Evolutionary conservation across 2,113 vertebrate species (phyloP).

Genomic region (Xenopus borealis): DNA sequence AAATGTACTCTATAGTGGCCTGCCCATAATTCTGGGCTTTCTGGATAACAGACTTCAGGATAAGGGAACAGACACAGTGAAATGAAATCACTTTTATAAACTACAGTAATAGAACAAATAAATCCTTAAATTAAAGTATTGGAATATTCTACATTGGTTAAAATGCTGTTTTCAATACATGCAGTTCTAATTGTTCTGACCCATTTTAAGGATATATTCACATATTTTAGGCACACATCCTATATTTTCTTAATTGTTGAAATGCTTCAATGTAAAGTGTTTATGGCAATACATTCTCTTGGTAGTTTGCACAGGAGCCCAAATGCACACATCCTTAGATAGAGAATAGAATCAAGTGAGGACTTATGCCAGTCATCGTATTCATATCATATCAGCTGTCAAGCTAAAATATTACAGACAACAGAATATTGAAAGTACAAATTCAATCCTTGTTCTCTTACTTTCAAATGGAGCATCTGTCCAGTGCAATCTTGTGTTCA

Average conservation of each 20-base stretch:
- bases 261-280: slow-evolving; percentile 22
- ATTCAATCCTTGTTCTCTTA: slow-evolving; percentile 52
- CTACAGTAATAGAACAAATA: no score
- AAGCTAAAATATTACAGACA: slow-evolving; percentile 55
- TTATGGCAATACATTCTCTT: slow-evolving; percentile 11
- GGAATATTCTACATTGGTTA: not conserved
- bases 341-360: rapidly evolving
- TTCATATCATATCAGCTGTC: slow-evolving; percentile 50
- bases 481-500: slow-evolving; percentile 51
- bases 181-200: not conserved
- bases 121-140: no score
- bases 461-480: slow-evolving; percentile 48
- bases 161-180: not conserved
- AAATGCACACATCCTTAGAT: slow-evolving; percentile 7
- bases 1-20: no score
- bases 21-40: no score
- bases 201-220: not conserved
- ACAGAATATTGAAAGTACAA: slow-evolving; percentile 58
- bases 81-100: no score
- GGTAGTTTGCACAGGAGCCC: not conserved
- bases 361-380: slow-evolving; percentile 50
- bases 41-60: no score
- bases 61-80: no score
- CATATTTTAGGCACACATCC: not conserved
- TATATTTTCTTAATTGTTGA: not conserved